phyloP scores from a whole-genome alignment of 2,888 invertebrate genomes.

The Salticus scenicus region DNA sequence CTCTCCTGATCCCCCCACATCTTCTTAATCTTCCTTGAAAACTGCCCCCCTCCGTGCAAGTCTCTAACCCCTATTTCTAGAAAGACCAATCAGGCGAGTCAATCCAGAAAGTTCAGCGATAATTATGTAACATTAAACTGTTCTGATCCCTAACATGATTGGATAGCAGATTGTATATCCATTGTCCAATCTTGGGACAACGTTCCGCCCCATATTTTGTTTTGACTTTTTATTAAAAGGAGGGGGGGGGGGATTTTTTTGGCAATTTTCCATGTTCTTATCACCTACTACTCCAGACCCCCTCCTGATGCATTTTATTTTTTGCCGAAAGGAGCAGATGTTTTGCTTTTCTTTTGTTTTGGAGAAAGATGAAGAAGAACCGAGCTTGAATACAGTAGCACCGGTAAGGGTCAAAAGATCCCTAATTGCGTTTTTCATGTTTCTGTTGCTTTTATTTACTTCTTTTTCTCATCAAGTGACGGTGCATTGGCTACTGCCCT shows the following conservation, averaged over 20 bases:
- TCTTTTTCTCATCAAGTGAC: slow-evolving; percentile 23
- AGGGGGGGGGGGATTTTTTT: not conserved
- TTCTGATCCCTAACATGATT: slow-evolving; percentile 41
- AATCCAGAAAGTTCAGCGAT: slow-evolving; percentile 37
- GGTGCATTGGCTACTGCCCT: slow-evolving; percentile 34
- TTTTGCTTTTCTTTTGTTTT: slow-evolving; percentile 28
- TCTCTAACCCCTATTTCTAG: slow-evolving; percentile 17
- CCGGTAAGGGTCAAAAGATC: slow-evolving; percentile 64
- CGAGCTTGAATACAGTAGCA: slow-evolving; percentile 52
- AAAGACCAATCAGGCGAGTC: slow-evolving; percentile 59
- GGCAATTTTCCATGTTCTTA: slow-evolving; percentile 41
- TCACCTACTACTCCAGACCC: slow-evolving; percentile 35
- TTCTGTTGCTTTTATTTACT: slow-evolving; percentile 32
- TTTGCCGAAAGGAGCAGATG: not conserved
- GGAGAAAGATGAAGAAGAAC: slow-evolving; percentile 6
- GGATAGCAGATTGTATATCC: slow-evolving; percentile 49
- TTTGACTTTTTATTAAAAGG: slow-evolving; percentile 28
- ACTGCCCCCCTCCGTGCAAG: slow-evolving; percentile 5
- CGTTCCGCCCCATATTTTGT: slow-evolving; percentile 51
- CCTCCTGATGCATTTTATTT: slow-evolving; percentile 30
- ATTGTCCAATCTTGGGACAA: slow-evolving; percentile 61
- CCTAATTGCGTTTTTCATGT: slow-evolving; percentile 66
- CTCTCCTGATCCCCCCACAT: slow-evolving; percentile 21
- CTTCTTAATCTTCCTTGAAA: slow-evolving; percentile 42
- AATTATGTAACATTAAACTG: slow-evolving; percentile 70